Evolutionary conservation across 2,797 vertebrate species (phyloP).

Genomic region (Gambelia wislizenii): DNA sequence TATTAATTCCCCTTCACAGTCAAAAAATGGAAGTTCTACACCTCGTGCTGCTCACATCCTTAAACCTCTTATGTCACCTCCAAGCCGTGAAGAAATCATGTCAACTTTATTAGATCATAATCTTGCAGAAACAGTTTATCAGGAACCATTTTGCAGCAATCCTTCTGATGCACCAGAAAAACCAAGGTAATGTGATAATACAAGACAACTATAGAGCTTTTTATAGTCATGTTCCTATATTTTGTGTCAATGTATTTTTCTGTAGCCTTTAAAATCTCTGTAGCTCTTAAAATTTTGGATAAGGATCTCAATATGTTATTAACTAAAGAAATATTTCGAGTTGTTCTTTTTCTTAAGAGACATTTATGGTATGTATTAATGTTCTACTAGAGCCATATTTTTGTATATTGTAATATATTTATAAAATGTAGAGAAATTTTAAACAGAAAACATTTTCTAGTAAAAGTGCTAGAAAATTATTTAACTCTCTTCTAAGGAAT

Average conservation of each 20-base stretch:
- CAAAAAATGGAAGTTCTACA: slow-evolving; percentile 85
- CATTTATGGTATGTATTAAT: not conserved
- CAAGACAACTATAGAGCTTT: not conserved
- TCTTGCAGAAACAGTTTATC: slow-evolving; percentile 92
- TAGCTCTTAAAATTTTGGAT: not conserved
- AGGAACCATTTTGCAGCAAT: slow-evolving; percentile 97
- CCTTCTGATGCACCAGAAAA: slow-evolving; percentile 93
- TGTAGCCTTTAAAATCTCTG: not conserved
- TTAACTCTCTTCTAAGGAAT: slow-evolving; percentile 23
- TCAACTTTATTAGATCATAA: slow-evolving; percentile 91
- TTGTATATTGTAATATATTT: not conserved
- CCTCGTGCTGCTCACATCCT: slow-evolving; percentile 89
- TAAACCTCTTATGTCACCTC: slow-evolving; percentile 98
- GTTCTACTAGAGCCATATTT: not conserved
- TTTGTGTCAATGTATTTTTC: slow-evolving; percentile 2
- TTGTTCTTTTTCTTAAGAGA: not conserved
- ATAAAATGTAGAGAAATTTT: not conserved
- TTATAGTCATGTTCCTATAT: not conserved
- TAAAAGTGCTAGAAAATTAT: not conserved
- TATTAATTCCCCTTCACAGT: slow-evolving; percentile 90
- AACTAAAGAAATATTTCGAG: not conserved
- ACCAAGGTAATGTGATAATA: slow-evolving; percentile 85
- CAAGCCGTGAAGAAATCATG: slow-evolving; percentile 95
- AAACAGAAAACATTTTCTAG: not conserved
- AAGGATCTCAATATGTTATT: not conserved